Evolutionary conservation across 2,888 invertebrate species (phyloP), one percentile per base, ranked within the genome.

Genomic region (Scaptomyza reducta): DNA sequence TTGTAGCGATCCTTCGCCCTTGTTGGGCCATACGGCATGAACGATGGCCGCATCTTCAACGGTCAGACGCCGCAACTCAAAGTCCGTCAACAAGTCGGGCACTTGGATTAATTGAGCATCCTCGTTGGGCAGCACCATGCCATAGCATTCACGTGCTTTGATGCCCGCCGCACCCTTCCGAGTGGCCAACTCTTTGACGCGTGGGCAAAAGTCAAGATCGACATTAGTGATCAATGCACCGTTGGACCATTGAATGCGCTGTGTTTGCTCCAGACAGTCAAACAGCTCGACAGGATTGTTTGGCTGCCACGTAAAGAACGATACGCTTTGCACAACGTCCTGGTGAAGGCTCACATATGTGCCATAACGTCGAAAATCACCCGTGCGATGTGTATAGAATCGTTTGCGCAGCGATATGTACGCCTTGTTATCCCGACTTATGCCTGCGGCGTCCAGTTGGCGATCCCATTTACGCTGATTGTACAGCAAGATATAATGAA

Each of bases 381-480:
- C 77, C 0, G 60, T 31, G 0, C 88, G 77, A 68, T 87, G 78
- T 0, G 90, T 91, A 47, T 81, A 90, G 60, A 89, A 90, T 2
- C 53, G 62, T 47, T 88, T 90, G 3, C 80, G 79, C 67, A 91
- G 63, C 16, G 89, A 78, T 9, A 75, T 72, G 70, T 72, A 42
- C 0, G 56, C 44, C 2, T 59, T 51, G 22, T 77, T 59, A 18
- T 40, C 45, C 9, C 42, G 16, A 0, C 40, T 14, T 3, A 70
- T 61, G 10, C 74, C 63, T 1, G 60, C 70, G 10, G 44, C 65
- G 1, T 51, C 62, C 25, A 90, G 54, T 60, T 90, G 75, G 6
- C 57, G 65, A 62, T 87, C 86, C 91, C 90, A 91, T 54, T 89
- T 89, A 3, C 77, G 72, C 54, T 90, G 90, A 53, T 89, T 91